These are phyloP conservation scores for Parus major DNA, from an alignment of 2,113 vertebrate species.

Conservation along the genomic window DNA sequence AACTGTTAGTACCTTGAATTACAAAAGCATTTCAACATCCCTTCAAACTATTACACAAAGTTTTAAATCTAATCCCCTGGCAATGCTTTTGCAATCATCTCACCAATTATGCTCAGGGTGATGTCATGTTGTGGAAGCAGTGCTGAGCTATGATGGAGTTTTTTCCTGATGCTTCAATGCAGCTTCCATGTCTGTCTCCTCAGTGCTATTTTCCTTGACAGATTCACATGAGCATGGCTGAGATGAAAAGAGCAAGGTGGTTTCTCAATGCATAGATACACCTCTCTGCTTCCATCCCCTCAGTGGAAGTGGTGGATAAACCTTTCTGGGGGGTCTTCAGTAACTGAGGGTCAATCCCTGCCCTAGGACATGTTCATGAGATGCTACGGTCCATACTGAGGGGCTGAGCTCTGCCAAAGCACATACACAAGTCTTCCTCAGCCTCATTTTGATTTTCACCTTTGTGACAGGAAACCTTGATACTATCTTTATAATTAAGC, in stretches of 20 bases:
- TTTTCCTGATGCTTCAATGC: neutral
- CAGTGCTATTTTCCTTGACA: neutral
- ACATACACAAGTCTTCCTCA: neutral
- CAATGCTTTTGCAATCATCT: constrained; percentile 1
- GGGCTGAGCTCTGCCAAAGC: neutral
- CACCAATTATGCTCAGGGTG: neutral
- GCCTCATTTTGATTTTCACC: neutral
- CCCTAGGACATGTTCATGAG: neutral
- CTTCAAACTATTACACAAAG: neutral
- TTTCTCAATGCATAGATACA: neutral
- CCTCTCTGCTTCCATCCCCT: neutral
- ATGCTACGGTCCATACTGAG: neutral
- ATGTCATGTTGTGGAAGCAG: neutral
- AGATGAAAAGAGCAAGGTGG: neutral
- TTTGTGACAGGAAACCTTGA: neutral
- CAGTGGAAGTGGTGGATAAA: neutral
- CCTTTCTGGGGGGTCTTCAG: neutral
- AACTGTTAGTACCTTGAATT: constrained; percentile 24
- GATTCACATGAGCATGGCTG: neutral
- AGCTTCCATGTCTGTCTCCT: neutral
- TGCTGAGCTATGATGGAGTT: neutral
- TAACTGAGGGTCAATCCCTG: neutral
- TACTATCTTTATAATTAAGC: neutral
- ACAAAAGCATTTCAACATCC: constrained; percentile 12
- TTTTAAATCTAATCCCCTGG: neutral